Conservation (phyloP, 2,113 vertebrate species). For the Lampris megalopsis region DNA sequence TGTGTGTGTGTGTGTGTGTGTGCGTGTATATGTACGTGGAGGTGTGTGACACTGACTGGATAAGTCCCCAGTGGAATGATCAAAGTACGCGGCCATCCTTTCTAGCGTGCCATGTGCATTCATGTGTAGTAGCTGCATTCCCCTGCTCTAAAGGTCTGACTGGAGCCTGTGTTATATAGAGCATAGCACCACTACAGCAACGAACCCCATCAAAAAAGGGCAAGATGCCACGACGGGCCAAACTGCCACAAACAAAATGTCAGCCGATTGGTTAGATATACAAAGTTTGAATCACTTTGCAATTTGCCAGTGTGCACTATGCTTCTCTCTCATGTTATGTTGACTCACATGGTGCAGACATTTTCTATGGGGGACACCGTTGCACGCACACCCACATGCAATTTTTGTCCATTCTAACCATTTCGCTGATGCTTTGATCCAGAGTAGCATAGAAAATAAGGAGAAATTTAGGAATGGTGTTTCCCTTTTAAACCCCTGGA, state of each 20-base stretch:
- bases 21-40: not conserved
- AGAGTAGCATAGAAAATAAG: not conserved
- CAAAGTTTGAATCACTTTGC: too few relatives aligned
- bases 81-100: conserved; percentile 3
- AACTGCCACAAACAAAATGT: not conserved
- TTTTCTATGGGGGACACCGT: too few relatives aligned
- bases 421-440: not conserved
- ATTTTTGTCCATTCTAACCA: too few relatives aligned
- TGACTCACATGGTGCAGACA: too few relatives aligned
- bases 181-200: not conserved
- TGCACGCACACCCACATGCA: too few relatives aligned
- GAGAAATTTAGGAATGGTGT: not conserved
- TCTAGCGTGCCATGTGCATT: conserved; percentile 6
- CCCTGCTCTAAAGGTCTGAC: not conserved
- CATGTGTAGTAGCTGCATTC: conserved; percentile 25
- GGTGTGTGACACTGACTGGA: not conserved
- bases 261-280: too few relatives aligned
- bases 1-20: conserved; percentile 1
- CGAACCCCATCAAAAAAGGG: not conserved
- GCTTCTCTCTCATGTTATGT: too few relatives aligned
- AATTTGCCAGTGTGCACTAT: too few relatives aligned
- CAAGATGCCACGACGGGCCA: not conserved
- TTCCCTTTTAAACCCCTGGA: not conserved
- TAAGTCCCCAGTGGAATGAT: conserved; percentile 18
- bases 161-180: not conserved